Conservation (phyloP, 2,797 vertebrate genomes). For the Anguilla marmorata region DNA sequence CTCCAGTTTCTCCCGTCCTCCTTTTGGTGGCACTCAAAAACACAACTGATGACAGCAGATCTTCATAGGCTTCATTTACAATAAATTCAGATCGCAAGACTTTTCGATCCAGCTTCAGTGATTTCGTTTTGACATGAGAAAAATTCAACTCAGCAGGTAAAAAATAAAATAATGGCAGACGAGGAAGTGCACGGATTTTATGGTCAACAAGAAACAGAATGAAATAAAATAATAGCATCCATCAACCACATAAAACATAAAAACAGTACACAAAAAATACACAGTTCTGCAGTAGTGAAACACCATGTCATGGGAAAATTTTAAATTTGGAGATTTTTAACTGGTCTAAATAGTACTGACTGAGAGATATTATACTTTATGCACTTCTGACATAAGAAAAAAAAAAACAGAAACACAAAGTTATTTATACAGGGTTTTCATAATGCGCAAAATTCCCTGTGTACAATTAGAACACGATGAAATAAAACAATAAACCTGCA, state of each 20-base stretch:
- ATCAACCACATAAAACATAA: neutral
- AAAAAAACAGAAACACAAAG: neutral
- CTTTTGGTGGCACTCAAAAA: neutral
- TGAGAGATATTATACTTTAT: neutral
- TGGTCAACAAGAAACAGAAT: conserved; percentile 12
- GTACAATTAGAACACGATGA: conserved; percentile 21
- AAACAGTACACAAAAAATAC: neutral
- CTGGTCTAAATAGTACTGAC: neutral
- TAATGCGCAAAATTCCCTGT: conserved; percentile 33
- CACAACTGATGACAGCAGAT: neutral
- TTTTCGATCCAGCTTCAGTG: neutral
- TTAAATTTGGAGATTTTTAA: neutral
- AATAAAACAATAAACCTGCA: conserved; percentile 20
- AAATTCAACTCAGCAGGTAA: conserved; percentile 24
- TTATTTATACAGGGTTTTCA: conserved; percentile 38
- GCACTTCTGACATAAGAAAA: neutral
- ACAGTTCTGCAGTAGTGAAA: neutral
- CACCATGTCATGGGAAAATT: neutral
- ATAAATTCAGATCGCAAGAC: neutral
- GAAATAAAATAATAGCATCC: conserved; percentile 18
- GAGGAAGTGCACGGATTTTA: conserved; percentile 29
- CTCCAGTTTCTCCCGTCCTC: neutral
- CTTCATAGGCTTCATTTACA: conserved; percentile 15
- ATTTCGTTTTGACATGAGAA: conserved; percentile 19
- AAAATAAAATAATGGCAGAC: conserved; percentile 12